These are phyloP conservation scores for Subacronicta megacephala DNA, from an alignment of 2,888 invertebrate genomes.

Conservation along the genomic window DNA sequence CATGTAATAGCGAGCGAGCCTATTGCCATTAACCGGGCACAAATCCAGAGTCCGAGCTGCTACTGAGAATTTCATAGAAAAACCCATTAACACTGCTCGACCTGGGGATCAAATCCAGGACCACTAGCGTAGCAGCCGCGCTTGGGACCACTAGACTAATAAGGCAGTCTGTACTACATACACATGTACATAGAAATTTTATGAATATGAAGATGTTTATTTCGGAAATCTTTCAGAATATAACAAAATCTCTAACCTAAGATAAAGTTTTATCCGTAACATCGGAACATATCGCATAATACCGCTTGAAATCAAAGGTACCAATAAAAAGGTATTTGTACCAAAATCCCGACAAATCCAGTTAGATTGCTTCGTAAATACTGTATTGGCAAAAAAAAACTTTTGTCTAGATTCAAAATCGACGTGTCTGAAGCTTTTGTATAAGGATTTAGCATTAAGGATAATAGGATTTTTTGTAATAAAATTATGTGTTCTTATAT, in stretches of 20 bases:
- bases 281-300: slow-evolving; percentile 16
- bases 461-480: slow-evolving; percentile 42
- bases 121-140: too few relatives aligned
- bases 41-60: too few relatives aligned
- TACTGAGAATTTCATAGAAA: too few relatives aligned
- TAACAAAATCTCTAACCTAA: not conserved
- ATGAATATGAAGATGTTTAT: too few relatives aligned
- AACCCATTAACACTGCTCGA: too few relatives aligned
- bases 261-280: slow-evolving; percentile 1
- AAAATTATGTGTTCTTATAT: slow-evolving; percentile 42
- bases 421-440: slow-evolving; percentile 35
- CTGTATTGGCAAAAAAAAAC: slow-evolving; percentile 44
- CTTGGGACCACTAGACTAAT: too few relatives aligned
- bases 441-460: slow-evolving; percentile 17
- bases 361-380: slow-evolving; percentile 47
- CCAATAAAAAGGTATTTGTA: slow-evolving; percentile 49
- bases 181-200: too few relatives aligned
- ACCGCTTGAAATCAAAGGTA: slow-evolving; percentile 48
- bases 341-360: slow-evolving; percentile 48
- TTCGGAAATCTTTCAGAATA: not conserved
- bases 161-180: too few relatives aligned
- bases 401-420: slow-evolving; percentile 49
- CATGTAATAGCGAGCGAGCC: too few relatives aligned
- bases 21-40: too few relatives aligned
- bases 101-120: too few relatives aligned